Evolutionary conservation across 1,140 invertebrate genomes (phyloP), one percentile per base, ranked within the genome.

Genomic region (Cepaea nemoralis): DNA sequence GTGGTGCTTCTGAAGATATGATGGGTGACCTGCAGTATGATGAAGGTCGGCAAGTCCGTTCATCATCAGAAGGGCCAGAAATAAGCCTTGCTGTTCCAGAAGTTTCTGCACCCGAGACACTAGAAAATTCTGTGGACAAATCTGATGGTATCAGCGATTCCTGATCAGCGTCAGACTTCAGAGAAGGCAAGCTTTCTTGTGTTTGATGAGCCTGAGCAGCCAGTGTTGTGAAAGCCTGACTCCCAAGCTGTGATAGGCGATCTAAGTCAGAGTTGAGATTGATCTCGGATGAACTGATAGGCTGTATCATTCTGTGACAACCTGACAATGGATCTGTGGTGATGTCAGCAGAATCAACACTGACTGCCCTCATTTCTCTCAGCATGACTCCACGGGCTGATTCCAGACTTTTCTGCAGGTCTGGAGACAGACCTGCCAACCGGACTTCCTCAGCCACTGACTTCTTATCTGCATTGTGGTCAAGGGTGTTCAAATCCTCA

Each of bases 391-490:
- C 48, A 35, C 75, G 16, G 35, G 55, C 33, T 39, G 48, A 22
- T 24, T 77, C 50, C 27, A 50, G 35, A 33, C 16, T 31, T 6
- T 42, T n/a, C 8, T 66, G 31, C 22, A 16, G 1, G 22, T 63
- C 33, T 45, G 59, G 63, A 24, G 77, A 45, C 8, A 14, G 1
- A 14, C 63, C 37, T 24, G 1, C 37, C 33, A 42, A 50, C 40
- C 78, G 50, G 0, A 50, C 75, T 42, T 77, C 76, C 37, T 76
- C 80, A 37, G 70, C 22, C 1, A 27, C 59, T 45, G 77, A 55
- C 63, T 81, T 87, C 77, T 91, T 91, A 81, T 91, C 89, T 66
- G 90, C 88, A 85, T 91, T 91, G 78, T 91, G 90, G 76, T 91
- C 88, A 14, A 82, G 39, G 27, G 69, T 27, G 59, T 77, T 70